Base-by-base conservation (phyloP, 2,888 invertebrate species). In the Cerceris rybyensis region DNA sequence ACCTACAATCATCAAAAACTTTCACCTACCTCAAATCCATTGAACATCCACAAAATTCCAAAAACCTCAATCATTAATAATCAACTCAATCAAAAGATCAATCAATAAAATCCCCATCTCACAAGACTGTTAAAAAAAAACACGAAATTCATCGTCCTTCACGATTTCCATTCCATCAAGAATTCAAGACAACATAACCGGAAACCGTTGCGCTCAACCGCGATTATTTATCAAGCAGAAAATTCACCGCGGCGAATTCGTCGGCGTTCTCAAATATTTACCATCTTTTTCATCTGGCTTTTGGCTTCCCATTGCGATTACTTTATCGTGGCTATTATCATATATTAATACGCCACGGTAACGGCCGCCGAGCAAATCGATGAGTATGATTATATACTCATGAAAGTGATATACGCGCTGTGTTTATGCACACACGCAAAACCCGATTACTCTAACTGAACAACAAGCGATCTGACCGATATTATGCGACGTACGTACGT, bases 381-480 rank as follows among this genome's bases (percentile, higher is more conserved):
- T 50, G 67, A 16, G 28, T 49, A 54, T 63, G 75, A 78, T 78
- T 68, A 68, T 52, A 58, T 58, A 46, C 75, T 69, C 68, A 68
- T 71, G 78, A 76, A 72, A 72, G 65, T 72, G 79, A 79, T 79
- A 72, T 69, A 63, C 69, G 66, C 61, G 49, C 54, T 54, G 54
- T 66, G 77, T 67, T 72, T 63, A 50, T 49, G 63, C 63, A 65
- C 74, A 60, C 78, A 67, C 54, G 74, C 70, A 57, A 69, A 78
- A 74, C 78, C 67, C 68, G 80, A 80, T 80, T 71, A 74, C 80
- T 52, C 74, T 16, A 42, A 57, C 59, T 14, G 66, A 70, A 70
- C 80, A 68, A 70, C 78, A 65, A 68, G 68, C 80, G 80, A 80
- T 78, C 68, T 60, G 70, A 78, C 78, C 80, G 80, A 80, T 78